Base-by-base conservation (phyloP, 2,113 vertebrate genomes). In the Fulica atra region DNA sequence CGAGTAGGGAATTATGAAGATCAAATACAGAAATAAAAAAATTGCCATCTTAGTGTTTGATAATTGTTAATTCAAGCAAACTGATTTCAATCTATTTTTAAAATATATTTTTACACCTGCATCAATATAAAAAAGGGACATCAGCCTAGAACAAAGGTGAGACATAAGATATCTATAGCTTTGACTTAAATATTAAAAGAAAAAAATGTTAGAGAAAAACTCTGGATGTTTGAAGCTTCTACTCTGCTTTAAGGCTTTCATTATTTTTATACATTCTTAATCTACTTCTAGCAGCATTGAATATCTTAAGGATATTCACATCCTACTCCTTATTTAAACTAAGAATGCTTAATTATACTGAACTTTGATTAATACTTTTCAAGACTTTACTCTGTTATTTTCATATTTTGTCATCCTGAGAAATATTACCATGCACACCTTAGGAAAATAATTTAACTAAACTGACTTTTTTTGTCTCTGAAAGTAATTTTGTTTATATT, bases 211-310 rank as follows among this genome's bases (percentile, higher is more conserved):
- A 79, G 85, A 64, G 64, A 23, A 68, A 95, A 93, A 50, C 36
- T 92, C 94, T 79, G 84, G 78, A 66, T 95, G 89, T 96, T 89
- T 87, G 94, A 94, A 96, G 79, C 59, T 86, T 89, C 91, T 86
- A 33, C 79, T 95, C 94, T 86, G 71, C 91, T 93, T 94, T 89
- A 95, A 96, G 92, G 51, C 19, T 87, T 95, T 79, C 42, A 79
- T 87, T 97, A 95, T 96, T 97, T 94, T 95, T 93, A 94, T 92
- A 95, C 93, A 91, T 95, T 85, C 96, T 92, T 95, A 35, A 96
- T 92, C 87, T 85, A 95, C 97, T 96, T 97, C 93, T 97, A 97
- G 96, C 84, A 89, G 40, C 92, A 97, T 4, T 70, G 46, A 91
- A n/a, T 93, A 95, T 92, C 83, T 96, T 82, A 56, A 85, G 89